phyloP scores from a whole-genome alignment of 2,113 vertebrate genomes.

The Halichoeres trimaculatus region DNA sequence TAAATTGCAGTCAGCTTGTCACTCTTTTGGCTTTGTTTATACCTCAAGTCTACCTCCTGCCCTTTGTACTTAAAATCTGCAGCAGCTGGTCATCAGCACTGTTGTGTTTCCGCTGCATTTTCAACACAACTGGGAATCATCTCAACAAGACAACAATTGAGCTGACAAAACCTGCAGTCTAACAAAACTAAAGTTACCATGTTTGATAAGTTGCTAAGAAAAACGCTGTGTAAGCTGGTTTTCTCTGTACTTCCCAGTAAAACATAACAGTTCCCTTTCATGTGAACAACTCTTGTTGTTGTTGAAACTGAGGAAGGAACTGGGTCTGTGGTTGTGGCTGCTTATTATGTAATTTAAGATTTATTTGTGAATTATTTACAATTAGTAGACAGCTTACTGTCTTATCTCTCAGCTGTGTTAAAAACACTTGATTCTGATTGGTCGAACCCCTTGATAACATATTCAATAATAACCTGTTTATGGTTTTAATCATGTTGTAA shows the following conservation, averaged over 20 bases:
- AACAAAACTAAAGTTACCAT: neutral
- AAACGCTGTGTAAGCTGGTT: constrained; percentile 21
- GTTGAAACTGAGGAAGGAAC: neutral
- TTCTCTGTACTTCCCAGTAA: constrained; percentile 21
- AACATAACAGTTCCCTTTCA: neutral
- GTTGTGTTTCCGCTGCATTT: neutral
- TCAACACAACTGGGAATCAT: neutral
- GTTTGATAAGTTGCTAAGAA: neutral
- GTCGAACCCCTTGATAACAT: too few species aligned
- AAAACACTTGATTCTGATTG: too few species aligned
- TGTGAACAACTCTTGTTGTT: constrained; percentile 2
- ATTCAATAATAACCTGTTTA: too few species aligned
- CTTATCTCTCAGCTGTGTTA: too few species aligned
- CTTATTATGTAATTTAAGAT: neutral
- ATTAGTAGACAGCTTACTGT: too few species aligned
- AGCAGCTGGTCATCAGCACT: neutral
- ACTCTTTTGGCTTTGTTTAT: constrained; percentile 2
- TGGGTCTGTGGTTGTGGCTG: neutral
- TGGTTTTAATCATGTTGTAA: too few species aligned
- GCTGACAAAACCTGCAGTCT: neutral
- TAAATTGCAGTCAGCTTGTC: too few species aligned
- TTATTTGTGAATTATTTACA: neutral
- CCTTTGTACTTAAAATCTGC: constrained; percentile 31
- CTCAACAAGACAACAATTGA: neutral
- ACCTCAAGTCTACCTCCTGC: neutral